phyloP scores from a whole-genome alignment of 2,888 invertebrate species.

The Campoletis raptor region DNA sequence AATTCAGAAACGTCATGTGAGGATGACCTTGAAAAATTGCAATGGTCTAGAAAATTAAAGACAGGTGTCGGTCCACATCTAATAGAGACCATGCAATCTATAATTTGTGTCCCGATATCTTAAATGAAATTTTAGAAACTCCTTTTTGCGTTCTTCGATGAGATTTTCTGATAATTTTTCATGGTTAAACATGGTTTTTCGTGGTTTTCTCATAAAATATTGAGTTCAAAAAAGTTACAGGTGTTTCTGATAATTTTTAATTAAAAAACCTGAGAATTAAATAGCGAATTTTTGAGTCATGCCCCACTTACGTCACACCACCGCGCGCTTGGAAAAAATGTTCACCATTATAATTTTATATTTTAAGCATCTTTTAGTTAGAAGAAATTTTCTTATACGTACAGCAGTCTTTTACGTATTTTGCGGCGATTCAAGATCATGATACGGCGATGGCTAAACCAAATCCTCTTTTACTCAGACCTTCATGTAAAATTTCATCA shows the following conservation, averaged over 20 bases:
- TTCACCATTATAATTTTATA: neutral
- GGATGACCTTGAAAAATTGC: neutral
- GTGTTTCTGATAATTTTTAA: too few species aligned
- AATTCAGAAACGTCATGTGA: neutral
- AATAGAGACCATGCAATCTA: neutral
- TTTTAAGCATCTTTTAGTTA: neutral
- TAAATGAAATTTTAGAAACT: neutral
- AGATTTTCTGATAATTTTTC: neutral
- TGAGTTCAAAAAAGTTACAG: neutral
- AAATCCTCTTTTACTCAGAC: conserved; percentile 15
- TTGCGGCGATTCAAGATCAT: neutral
- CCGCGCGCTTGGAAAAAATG: neutral
- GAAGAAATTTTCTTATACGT: too few species aligned
- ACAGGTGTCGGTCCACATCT: too few species aligned
- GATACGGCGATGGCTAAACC: conserved; percentile 5
- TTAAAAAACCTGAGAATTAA: neutral
- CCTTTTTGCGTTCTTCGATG: neutral
- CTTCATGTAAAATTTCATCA: conserved; percentile 22
- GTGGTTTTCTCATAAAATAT: neutral
- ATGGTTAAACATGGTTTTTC: neutral
- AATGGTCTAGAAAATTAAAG: conserved; percentile 19
- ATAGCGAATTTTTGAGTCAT: neutral
- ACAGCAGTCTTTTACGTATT: neutral
- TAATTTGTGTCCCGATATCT: neutral
- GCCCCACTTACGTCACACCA: neutral